Evolutionary conservation across 1,140 invertebrate genomes (phyloP), one percentile per base, ranked within the genome.

Genomic region (Cepaea nemoralis): DNA sequence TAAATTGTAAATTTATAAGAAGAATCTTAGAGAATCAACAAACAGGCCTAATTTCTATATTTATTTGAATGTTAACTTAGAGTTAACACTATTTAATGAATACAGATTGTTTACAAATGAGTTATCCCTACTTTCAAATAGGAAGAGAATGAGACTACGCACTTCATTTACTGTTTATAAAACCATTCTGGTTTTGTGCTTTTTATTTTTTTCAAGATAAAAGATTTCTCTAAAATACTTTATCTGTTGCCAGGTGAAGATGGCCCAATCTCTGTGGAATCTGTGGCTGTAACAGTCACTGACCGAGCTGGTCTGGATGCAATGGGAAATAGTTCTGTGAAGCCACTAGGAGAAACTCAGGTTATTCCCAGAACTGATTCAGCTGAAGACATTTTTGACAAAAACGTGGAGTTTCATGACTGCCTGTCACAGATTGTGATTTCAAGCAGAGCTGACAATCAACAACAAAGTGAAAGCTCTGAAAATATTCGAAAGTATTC

Each of bases 311-410:
- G 59, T 63, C 35, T 10, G 5, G 69, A 45, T 35, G 69, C 69
- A 39, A 71, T 71, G 69, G 69, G 69, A 8, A 71, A 71, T 22
- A 71, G 69, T 45, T 71, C 69, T 71, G 69, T 5, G 22, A 39
- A 45, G 24, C 24, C 37, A 24, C 37, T 27, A 1, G 69, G 33
- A 6, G 40, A 71, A 24, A 45, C 10, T 22, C n/a, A 24, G 1
- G 33, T 63, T 10, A 10, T 37, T 24, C 40, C 69, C 37, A 71
- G 40, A 39, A 39, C 31, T 27, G 40, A 63, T 6, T 31, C 59
- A 63, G 27, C 59, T 31, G 59, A 63, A 31, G 40, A 71, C 22
- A 45, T 2, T 39, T 39, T 39, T 5, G 40, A 45, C 37, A 71
- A 71, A 22, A 71, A 39, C 35, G 40, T 35, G 14, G 69, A 71